phyloP scores from a whole-genome alignment of 2,888 invertebrate species.

The Dysmachus trigonus region DNA sequence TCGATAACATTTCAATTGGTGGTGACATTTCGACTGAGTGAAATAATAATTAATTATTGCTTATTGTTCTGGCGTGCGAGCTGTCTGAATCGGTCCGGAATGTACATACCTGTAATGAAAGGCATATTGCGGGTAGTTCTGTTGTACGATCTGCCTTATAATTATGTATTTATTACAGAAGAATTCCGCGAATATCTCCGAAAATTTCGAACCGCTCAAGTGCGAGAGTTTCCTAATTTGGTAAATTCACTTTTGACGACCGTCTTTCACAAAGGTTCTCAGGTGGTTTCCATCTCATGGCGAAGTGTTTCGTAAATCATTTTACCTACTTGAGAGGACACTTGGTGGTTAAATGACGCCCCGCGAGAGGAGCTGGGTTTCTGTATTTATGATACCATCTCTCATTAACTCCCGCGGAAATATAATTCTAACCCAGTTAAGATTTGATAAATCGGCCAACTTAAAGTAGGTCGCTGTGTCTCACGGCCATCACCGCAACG shows the following conservation, averaged over 20 bases:
- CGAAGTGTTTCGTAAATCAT: background rate
- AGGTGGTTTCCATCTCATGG: background rate
- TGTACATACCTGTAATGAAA: too few species aligned
- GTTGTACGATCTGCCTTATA: too few species aligned
- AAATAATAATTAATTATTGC: too few species aligned
- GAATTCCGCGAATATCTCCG: background rate
- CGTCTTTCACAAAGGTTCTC: background rate
- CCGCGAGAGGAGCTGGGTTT: background rate
- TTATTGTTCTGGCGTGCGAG: too few species aligned
- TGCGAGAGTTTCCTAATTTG: background rate
- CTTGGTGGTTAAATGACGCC: background rate
- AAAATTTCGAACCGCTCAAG: background rate
- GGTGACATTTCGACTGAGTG: too few species aligned
- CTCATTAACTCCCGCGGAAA: background rate
- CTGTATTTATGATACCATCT: background rate
- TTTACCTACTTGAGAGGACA: background rate
- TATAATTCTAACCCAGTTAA: constrained; percentile 20
- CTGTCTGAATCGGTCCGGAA: too few species aligned
- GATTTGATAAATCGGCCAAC: constrained; percentile 7
- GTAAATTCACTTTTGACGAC: background rate
- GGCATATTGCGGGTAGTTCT: too few species aligned
- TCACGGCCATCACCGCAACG: background rate
- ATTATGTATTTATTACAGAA: background rate
- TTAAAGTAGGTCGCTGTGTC: background rate
- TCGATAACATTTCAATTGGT: too few species aligned